These are phyloP conservation scores for Netelia virgata DNA, from an alignment of 2,888 invertebrate species.

Conservation along the genomic window DNA sequence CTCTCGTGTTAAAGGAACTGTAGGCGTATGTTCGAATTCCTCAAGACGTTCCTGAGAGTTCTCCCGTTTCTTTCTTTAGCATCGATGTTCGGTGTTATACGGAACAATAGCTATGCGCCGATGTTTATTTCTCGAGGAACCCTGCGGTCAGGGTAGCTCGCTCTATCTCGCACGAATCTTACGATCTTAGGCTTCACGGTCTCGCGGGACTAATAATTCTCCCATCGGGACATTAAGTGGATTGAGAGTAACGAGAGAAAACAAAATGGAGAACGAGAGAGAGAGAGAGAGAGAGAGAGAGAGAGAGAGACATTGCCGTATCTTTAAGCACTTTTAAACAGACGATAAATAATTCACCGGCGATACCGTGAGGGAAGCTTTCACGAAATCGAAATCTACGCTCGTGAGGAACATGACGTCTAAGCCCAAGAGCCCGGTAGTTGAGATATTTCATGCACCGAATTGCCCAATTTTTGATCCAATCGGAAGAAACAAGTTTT, in stretches of 20 bases:
- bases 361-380: slow-evolving; percentile 9
- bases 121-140: slow-evolving; percentile 3
- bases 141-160: slow-evolving; percentile 1
- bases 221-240: slow-evolving; percentile 33
- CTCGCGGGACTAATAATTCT: slow-evolving; percentile 60
- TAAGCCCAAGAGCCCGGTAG: not conserved
- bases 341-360: slow-evolving; percentile 14
- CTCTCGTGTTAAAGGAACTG: not conserved
- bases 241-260: slow-evolving; percentile 25
- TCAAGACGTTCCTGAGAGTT: slow-evolving; percentile 2
- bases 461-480: not conserved
- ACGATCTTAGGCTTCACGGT: slow-evolving; percentile 37
- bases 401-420: not conserved
- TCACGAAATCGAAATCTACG: slow-evolving; percentile 29
- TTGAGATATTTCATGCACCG: not conserved
- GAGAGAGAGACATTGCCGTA: slow-evolving; percentile 24
- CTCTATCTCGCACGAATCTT: slow-evolving; percentile 26
- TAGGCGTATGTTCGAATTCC: slow-evolving; percentile 14
- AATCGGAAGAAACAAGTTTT: not conserved
- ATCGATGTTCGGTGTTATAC: not conserved
- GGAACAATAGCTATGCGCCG: not conserved
- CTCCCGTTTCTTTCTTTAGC: not conserved
- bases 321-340: slow-evolving; percentile 11
- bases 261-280: slow-evolving; percentile 13
- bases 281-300: not conserved